A percentile compares a stretch with the other conserved stretches of the same genome.
Conservation (phyloP, 2,113 vertebrate genomes). For the Rhinogobius similis region DNA sequence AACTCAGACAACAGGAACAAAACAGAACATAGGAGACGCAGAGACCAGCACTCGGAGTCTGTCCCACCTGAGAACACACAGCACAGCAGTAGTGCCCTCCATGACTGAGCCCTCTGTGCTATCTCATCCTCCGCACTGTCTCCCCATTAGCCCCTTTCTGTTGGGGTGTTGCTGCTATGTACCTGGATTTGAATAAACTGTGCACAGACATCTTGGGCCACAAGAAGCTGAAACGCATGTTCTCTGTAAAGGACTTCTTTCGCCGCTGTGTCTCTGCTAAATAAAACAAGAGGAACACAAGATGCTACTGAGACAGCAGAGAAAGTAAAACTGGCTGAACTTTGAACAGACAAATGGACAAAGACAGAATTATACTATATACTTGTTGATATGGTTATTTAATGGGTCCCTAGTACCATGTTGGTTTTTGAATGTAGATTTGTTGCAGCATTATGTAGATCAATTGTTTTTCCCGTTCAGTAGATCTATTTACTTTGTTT, state of each 20-base stretch:
- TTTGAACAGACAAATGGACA: slow-evolving; percentile 36
- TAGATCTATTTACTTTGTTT: slow-evolving; percentile 65
- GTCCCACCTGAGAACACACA: slow-evolving; percentile 75
- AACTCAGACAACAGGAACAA: slow-evolving; percentile 88
- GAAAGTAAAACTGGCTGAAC: slow-evolving; percentile 31
- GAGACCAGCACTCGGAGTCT: slow-evolving; percentile 82
- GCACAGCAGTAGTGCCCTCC: slow-evolving; percentile 80
- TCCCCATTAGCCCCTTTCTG: slow-evolving; percentile 61
- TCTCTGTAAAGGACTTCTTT: slow-evolving; percentile 39
- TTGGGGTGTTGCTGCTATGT: slow-evolving; percentile 88
- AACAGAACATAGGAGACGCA: slow-evolving; percentile 86
- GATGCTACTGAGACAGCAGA: slow-evolving; percentile 54
- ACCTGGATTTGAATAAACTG: slow-evolving; percentile 74
- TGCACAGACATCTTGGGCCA: slow-evolving; percentile 70
- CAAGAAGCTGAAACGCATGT: slow-evolving; percentile 46
- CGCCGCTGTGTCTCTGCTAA: slow-evolving; percentile 40
- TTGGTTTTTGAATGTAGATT: slow-evolving; percentile 81
- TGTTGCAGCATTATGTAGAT: slow-evolving; percentile 75
- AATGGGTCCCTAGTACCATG: slow-evolving; percentile 69
- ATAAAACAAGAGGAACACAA: slow-evolving; percentile 39
- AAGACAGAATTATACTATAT: slow-evolving; percentile 41
- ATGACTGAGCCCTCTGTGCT: slow-evolving; percentile 32
- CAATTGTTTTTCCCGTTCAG: slow-evolving; percentile 69
- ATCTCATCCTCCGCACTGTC: slow-evolving; percentile 38
- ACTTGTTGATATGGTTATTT: slow-evolving; percentile 73